Conservation (phyloP, 2,113 vertebrate genomes). For the Pristiophorus japonicus region DNA sequence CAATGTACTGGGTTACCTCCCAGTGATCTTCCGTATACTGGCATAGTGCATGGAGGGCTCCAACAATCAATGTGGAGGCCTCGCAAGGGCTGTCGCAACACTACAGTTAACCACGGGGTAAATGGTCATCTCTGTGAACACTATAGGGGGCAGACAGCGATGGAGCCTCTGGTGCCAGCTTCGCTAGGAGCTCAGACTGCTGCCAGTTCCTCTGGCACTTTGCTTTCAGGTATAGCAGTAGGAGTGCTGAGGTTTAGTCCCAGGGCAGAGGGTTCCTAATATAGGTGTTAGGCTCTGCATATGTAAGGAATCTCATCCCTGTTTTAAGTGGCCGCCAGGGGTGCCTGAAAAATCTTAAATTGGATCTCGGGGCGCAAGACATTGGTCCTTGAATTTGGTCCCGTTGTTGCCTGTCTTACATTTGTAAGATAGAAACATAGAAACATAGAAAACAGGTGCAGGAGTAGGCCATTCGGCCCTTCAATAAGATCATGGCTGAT, state of each 20-base stretch:
- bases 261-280: background rate
- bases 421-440: too few species aligned
- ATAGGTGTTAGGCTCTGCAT: background rate
- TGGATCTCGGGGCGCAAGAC: background rate
- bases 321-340: background rate
- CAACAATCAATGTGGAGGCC: too few species aligned
- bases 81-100: too few species aligned
- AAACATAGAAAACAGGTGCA: too few species aligned
- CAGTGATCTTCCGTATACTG: too few species aligned
- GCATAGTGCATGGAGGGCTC: too few species aligned
- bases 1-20: too few species aligned
- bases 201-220: background rate
- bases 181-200: background rate
- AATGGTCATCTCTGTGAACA: too few species aligned
- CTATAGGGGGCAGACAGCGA: background rate
- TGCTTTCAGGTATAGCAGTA: background rate
- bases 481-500: too few species aligned
- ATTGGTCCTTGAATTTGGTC: background rate
- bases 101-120: too few species aligned
- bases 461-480: too few species aligned
- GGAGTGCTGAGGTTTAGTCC: background rate
- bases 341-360: background rate
- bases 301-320: background rate
- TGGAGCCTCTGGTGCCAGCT: background rate
- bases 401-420: too few species aligned